Percentiles rank a stretch among this genome's conserved stretches.
Evolutionary conservation across 2,113 vertebrate genomes (phyloP).

Genomic region (Chamaetylas fuelleborni): DNA sequence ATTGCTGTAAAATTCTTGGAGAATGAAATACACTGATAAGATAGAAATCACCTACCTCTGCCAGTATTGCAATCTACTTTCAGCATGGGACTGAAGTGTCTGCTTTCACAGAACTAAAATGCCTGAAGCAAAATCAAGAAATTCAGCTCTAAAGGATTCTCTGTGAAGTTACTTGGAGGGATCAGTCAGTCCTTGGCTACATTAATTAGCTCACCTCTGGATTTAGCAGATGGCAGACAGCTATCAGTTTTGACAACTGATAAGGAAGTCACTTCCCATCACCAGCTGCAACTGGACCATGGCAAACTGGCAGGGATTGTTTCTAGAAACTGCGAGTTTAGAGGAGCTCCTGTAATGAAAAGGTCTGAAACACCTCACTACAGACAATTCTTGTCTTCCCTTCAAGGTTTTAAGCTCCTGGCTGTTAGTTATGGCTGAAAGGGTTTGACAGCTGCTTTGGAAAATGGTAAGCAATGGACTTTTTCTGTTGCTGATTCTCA

Average conservation of each 20-base stretch:
- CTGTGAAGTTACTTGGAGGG: background rate
- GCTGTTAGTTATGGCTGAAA: background rate
- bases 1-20: background rate
- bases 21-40: background rate
- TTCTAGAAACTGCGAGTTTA: background rate
- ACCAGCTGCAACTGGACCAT: background rate
- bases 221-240: background rate
- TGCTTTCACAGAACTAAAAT: background rate
- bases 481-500: background rate
- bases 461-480: background rate
- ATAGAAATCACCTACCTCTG: background rate
- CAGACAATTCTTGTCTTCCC: background rate
- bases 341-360: background rate
- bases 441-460: slow-evolving; percentile 6
- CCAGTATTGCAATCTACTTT: background rate
- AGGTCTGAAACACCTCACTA: background rate
- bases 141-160: background rate
- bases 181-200: background rate
- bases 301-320: background rate
- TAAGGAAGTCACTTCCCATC: background rate
- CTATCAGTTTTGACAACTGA: background rate
- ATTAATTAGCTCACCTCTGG: slow-evolving; percentile 3
- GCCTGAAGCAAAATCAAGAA: background rate
- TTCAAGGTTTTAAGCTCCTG: background rate
- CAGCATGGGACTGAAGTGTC: background rate